Conservation (phyloP, 2,888 invertebrate species). For the Campaea margaritaria region DNA sequence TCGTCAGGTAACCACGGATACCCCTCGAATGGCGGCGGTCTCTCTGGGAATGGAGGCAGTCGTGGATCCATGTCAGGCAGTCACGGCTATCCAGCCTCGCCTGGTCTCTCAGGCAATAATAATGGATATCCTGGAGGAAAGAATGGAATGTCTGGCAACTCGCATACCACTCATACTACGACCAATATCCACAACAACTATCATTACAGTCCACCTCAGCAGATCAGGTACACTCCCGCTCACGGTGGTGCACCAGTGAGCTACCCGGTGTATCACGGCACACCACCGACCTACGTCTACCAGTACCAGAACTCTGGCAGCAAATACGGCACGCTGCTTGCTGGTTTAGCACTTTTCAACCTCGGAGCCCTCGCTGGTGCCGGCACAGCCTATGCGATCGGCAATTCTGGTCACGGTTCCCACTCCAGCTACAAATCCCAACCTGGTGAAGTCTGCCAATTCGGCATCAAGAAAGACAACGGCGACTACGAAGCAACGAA, state of each 20-base stretch:
- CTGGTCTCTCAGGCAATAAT: constrained; percentile 23
- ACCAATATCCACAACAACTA: constrained; percentile 65
- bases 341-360: constrained; percentile 74
- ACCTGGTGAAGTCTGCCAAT: constrained; percentile 74
- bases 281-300: constrained; percentile 74
- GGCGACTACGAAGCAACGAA: constrained; percentile 76
- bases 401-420: constrained; percentile 41
- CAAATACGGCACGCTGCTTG: constrained; percentile 73
- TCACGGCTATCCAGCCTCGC: constrained; percentile 48
- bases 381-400: constrained; percentile 57
- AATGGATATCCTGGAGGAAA: constrained; percentile 45
- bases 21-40: constrained; percentile 54
- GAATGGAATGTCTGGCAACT: constrained; percentile 34
- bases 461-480: constrained; percentile 71
- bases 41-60: constrained; percentile 45
- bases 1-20: constrained; percentile 43
- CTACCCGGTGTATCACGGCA: constrained; percentile 73
- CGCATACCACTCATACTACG: constrained; percentile 54
- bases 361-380: constrained; percentile 71
- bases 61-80: constrained; percentile 35
- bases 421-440: constrained; percentile 56
- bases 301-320: constrained; percentile 75
- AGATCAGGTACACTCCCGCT: constrained; percentile 65
- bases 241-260: constrained; percentile 59
- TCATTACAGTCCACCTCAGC: constrained; percentile 72